phyloP scores from a whole-genome alignment of 2,113 vertebrate genomes.

The Spermophilus dauricus region DNA sequence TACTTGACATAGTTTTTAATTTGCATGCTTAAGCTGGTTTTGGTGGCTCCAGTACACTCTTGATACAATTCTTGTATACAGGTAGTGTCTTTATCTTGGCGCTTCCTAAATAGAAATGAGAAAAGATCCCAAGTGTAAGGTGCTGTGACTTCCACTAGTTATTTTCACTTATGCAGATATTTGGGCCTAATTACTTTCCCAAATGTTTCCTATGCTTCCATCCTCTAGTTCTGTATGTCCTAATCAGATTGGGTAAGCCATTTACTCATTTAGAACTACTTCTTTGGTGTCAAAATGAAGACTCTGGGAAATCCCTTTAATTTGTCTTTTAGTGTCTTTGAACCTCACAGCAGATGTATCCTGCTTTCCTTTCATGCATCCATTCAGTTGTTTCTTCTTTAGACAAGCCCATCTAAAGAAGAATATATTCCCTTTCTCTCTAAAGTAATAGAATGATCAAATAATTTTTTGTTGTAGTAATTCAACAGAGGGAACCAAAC shows the following conservation, averaged over 20 bases:
- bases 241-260: not conserved
- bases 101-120: slow-evolving; percentile 52
- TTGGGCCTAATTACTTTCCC: not conserved
- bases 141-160: slow-evolving; percentile 52
- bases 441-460: slow-evolving; percentile 61
- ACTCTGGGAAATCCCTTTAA: not conserved
- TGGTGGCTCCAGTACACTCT: not conserved
- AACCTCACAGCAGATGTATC: not conserved
- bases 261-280: slow-evolving; percentile 66
- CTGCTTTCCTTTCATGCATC: not conserved
- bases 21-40: slow-evolving; percentile 61
- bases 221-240: not conserved
- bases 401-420: slow-evolving; percentile 8
- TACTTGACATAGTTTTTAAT: slow-evolving; percentile 62
- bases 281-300: slow-evolving; percentile 44
- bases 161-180: slow-evolving; percentile 15
- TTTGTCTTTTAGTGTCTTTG: slow-evolving; percentile 57
- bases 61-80: slow-evolving; percentile 23
- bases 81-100: slow-evolving; percentile 28
- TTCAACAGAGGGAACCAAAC: slow-evolving; percentile 60
- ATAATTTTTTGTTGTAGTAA: slow-evolving; percentile 61
- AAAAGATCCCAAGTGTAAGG: not conserved
- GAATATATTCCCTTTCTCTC: not conserved
- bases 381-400: not conserved
- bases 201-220: not conserved